These are phyloP conservation scores for Liolophura sinensis DNA, from an alignment of 1,140 invertebrate species.

Conservation along the genomic window DNA sequence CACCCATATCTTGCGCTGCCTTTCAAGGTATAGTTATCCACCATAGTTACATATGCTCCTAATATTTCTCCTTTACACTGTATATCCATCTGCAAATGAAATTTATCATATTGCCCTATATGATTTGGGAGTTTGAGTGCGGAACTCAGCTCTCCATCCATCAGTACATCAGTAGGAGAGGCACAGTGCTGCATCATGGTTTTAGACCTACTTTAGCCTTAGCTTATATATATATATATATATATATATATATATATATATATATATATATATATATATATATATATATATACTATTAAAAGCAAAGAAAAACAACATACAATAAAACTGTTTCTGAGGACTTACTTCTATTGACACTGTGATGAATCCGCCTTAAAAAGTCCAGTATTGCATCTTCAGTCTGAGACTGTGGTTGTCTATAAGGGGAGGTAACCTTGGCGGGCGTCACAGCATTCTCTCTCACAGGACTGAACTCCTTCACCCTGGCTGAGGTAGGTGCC, in stretches of 20 bases:
- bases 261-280: neutral
- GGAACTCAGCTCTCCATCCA: too few relatives aligned
- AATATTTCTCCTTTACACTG: too few relatives aligned
- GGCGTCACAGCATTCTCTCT: too few relatives aligned
- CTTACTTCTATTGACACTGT: conserved; percentile 41
- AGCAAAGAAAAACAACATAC: neutral
- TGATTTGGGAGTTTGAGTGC: too few relatives aligned
- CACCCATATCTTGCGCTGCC: too few relatives aligned
- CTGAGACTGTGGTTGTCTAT: conserved; percentile 26
- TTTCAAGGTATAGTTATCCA: too few relatives aligned
- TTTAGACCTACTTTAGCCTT: too few relatives aligned
- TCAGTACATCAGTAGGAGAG: too few relatives aligned
- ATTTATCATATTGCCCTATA: too few relatives aligned
- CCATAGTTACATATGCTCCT: too few relatives aligned
- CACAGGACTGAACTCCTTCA: conserved; percentile 11
- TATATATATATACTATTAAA: neutral
- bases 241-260: conserved; percentile 2
- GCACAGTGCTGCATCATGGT: too few relatives aligned
- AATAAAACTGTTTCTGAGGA: neutral
- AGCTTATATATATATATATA: neutral
- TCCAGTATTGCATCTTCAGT: conserved; percentile 35
- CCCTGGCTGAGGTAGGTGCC: neutral
- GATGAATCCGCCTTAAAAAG: conserved; percentile 34
- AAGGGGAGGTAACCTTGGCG: conserved; percentile 24
- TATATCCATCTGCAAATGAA: too few relatives aligned